phyloP scores from a whole-genome alignment of 2,888 invertebrate genomes.

The Synanthedon vespiformis region DNA sequence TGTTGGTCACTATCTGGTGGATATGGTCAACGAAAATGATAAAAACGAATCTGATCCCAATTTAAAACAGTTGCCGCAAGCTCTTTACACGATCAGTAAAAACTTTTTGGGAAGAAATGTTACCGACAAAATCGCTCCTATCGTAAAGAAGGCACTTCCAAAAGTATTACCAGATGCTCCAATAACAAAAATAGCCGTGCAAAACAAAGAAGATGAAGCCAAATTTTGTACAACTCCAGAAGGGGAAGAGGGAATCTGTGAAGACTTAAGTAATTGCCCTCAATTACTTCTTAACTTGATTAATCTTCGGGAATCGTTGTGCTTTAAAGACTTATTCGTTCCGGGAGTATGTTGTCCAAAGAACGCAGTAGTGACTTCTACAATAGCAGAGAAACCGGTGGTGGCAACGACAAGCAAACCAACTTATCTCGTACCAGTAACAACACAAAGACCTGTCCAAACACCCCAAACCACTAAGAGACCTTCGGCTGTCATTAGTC shows the following conservation, averaged over 20 bases:
- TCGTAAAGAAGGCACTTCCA: conserved; percentile 65
- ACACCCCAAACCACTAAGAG: conserved; percentile 12
- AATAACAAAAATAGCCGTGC: conserved; percentile 53
- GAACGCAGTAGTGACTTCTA: conserved; percentile 42
- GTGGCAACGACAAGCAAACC: conserved; percentile 48
- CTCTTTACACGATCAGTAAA: conserved; percentile 83
- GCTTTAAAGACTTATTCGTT: conserved; percentile 91
- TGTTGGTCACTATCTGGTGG: conserved; percentile 86
- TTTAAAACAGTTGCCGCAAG: conserved; percentile 72
- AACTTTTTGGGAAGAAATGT: conserved; percentile 81
- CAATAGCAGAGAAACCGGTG: conserved; percentile 38
- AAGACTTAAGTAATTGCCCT: conserved; percentile 90
- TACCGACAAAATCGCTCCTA: conserved; percentile 83
- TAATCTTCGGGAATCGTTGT: conserved; percentile 85
- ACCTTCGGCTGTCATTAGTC: conserved; percentile 14
- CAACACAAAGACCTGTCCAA: conserved; percentile 36
- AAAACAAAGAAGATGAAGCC: conserved; percentile 61
- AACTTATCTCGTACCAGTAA: conserved; percentile 52
- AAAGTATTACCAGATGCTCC: conserved; percentile 55
- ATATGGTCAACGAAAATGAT: conserved; percentile 74
- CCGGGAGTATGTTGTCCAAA: conserved; percentile 93
- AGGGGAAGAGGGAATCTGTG: conserved; percentile 83
- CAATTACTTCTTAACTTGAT: conserved; percentile 84
- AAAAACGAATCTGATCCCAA: conserved; percentile 53
- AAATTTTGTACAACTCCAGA: conserved; percentile 85